Base-by-base conservation (phyloP, 2,797 vertebrate genomes). In the Siniperca scherzeri region DNA sequence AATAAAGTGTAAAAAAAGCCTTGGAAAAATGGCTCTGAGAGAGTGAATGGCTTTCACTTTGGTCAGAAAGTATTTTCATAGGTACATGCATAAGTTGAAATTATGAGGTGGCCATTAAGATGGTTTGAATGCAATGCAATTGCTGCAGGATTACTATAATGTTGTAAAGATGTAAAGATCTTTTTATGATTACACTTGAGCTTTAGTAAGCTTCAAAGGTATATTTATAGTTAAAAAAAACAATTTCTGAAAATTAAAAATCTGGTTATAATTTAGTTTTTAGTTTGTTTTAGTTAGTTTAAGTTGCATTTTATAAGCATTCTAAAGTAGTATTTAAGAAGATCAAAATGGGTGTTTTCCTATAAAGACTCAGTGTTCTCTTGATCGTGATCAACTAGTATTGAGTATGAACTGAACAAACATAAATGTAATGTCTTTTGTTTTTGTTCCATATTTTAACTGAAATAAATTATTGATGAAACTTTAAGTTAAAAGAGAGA, bases 41-140 rank as follows among this genome's bases (percentile, higher is more conserved):
- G 71, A 69, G 59, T 27, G n/a, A 71, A 68, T 40, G 44, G 22
- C 27, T 86, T 85, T 88, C 25, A 33, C 36, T 67, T 62, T 81
- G 16, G 27, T 86, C 64, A 61, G 12, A 77, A 77, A 59, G 12
- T 61, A 36, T 71, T 71, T 83, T 68, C n/a, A 50, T 62, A 44
- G 42, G 50, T 77, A 57, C 68, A 48, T 62, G 12, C 46, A 66
- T 48, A 67, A 57, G 4, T 44, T 71, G 53, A 60, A 67, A 61
- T 78, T 48, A 74, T 81, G 72, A 82, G 10, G 56, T 74, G 25
- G 52, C 14, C 65, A 9, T 78, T 73, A 53, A 65, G 42, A 46
- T 50, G 25, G 5, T 72, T 82, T 36, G 12, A 73, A 44, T 8
- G 27, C 2, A 65, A 21, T 14, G 4, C 27, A 48, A 68, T 66